phyloP scores from a whole-genome alignment of 2,888 invertebrate species.

The Perithous albicinctus region DNA sequence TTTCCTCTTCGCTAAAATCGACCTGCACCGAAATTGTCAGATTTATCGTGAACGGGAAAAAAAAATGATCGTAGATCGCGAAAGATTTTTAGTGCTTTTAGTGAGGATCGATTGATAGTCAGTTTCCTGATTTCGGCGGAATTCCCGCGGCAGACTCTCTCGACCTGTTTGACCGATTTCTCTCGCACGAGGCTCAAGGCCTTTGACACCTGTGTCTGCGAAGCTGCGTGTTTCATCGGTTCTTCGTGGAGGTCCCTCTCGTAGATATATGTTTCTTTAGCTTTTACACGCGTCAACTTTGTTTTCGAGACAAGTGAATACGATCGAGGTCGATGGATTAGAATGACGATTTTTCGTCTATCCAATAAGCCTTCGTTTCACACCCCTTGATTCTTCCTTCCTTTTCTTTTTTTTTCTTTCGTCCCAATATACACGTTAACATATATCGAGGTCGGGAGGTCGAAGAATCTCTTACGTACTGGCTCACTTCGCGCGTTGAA shows the following conservation, averaged over 20 bases:
- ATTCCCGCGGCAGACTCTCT: conserved; percentile 19
- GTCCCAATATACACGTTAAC: conserved; percentile 52
- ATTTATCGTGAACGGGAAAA: neutral
- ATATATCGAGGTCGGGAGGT: conserved; percentile 72
- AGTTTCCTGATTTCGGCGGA: neutral
- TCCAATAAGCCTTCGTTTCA: conserved; percentile 18
- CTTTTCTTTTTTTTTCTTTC: conserved; percentile 26
- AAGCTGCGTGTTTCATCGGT: neutral
- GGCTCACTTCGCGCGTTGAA: conserved; percentile 53
- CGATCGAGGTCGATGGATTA: conserved; percentile 48
- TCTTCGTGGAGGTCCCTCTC: neutral
- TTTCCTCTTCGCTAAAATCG: neutral
- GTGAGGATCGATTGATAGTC: neutral
- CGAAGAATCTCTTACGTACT: conserved; percentile 68
- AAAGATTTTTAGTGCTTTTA: neutral
- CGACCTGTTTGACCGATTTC: conserved; percentile 49
- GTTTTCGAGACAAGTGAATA: conserved; percentile 8
- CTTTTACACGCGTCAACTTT: neutral
- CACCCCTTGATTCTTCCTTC: neutral
- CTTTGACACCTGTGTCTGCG: conserved; percentile 26
- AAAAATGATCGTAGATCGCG: neutral
- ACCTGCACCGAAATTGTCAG: neutral
- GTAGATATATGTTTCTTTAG: neutral
- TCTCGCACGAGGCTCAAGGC: conserved; percentile 22
- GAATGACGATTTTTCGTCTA: conserved; percentile 59